Evolutionary conservation across 2,888 invertebrate species (phyloP), one percentile per base, ranked within the genome.

Genomic region (Ochropacha duplaris): DNA sequence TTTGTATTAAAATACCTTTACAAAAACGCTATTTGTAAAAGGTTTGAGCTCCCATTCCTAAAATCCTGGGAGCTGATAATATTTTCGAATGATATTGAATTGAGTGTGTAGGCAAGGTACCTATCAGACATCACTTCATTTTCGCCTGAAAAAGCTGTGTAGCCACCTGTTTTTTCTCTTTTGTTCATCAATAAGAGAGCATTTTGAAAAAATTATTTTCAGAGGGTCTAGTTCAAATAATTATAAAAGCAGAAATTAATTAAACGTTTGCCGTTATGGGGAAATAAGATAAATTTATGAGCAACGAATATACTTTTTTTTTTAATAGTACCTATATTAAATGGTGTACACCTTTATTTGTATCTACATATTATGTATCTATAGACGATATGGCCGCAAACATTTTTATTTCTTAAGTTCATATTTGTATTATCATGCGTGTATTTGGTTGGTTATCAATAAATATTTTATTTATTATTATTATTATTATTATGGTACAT

Each of bases 151-250:
- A n/a, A 72, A 66, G 62, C 54, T 61, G 57, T 62, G n/a, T n/a
- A n/a, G n/a, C 58, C 64, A 50, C 54, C 54, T 57, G 50, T 49
- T 50, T 44, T 22, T 63, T 58, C 66, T 68, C 68, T 71, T 69
- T 75, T 74, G 70, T 71, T 69, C 59, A 59, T 60, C 56, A 62
- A 69, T 71, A 68, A 58, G 59, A 56, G 62, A 59, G 61, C 67
- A 72, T 64, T 73, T 77, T 79, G 79, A 79, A 76, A 77, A n/a
- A 74, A 74, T 79, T 72, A 74, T 75, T 73, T 77, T 74, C 64
- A 65, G 61, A 60, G 60, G 51, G 64, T 64, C 58, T 63, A 63
- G 55, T 50, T 57, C 60, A 54, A 26, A 26, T 44, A 51, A 49
- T n/a, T 19, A 31, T n/a, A 4, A 31, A 11, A 36, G 36, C n/a